Evolutionary conservation across 2,113 vertebrate species (phyloP).

Genomic region (Mastomys natalensis): DNA sequence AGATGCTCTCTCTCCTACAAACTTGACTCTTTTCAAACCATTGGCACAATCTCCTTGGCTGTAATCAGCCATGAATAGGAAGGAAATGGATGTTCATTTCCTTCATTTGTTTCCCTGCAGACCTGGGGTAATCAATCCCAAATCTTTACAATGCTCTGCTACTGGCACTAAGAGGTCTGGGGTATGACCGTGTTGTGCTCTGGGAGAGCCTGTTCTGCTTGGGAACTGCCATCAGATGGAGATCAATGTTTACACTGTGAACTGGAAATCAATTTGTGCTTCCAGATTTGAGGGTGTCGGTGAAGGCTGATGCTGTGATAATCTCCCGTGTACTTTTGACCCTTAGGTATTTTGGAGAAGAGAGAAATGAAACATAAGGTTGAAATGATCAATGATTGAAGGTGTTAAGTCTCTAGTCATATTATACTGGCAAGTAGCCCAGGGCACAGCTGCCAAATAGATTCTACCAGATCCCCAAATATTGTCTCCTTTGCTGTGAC

Average conservation of each 20-base stretch:
- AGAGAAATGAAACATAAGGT: not conserved
- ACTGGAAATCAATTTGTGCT: conserved; percentile 37
- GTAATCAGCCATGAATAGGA: not conserved
- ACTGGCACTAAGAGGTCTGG: not conserved
- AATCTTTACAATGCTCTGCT: not conserved
- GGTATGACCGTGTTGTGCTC: not conserved
- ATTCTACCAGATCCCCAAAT: not conserved
- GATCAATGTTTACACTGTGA: not conserved
- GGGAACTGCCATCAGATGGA: not conserved
- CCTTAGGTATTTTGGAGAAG: conserved; percentile 30
- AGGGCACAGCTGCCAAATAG: conserved; percentile 14
- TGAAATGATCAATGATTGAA: conserved; percentile 15
- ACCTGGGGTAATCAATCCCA: not conserved
- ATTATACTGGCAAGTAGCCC: not conserved
- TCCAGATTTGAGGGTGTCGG: conserved; percentile 34
- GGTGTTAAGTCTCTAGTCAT: not conserved
- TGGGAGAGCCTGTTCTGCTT: conserved; percentile 49
- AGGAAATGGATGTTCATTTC: not conserved
- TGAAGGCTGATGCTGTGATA: conserved; percentile 22
- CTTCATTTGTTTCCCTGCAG: not conserved
- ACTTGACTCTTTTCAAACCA: not conserved
- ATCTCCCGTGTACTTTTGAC: conserved; percentile 1
- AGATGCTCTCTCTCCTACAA: not conserved
- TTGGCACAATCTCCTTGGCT: not conserved
- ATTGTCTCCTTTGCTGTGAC: conserved; percentile 33